Evolutionary conservation across 2,888 invertebrate genomes (phyloP).

Genomic region (Pelosia muscerda): DNA sequence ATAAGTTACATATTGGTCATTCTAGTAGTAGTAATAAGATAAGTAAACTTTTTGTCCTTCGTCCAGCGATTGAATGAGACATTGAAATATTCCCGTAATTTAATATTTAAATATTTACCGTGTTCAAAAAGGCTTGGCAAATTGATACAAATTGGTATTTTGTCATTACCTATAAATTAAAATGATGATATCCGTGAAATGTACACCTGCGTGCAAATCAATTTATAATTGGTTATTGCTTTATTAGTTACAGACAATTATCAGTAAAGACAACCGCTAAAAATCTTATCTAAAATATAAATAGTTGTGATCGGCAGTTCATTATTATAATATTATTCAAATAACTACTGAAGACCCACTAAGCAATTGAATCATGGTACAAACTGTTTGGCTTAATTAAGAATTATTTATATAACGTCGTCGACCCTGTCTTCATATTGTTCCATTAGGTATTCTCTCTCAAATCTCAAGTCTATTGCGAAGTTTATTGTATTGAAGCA

Average conservation of each 20-base stretch:
- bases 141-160: constrained; percentile 16
- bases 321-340: constrained; percentile 17
- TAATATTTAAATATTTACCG: constrained; percentile 5
- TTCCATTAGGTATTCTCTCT: constrained; percentile 31
- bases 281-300: constrained; percentile 10
- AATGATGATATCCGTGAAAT: constrained; percentile 20
- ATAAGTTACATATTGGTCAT: too few relatives aligned
- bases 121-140: constrained; percentile 15
- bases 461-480: too few relatives aligned
- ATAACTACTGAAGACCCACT: constrained; percentile 1
- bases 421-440: constrained; percentile 37
- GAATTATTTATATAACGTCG: constrained; percentile 34
- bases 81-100: background rate
- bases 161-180: constrained; percentile 11
- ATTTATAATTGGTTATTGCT: constrained; percentile 14
- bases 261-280: constrained; percentile 2
- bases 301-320: background rate
- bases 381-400: constrained; percentile 44
- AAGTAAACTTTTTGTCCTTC: background rate
- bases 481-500: too few relatives aligned
- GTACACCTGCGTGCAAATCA: constrained; percentile 20
- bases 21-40: background rate
- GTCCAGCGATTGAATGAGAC: background rate
- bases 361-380: constrained; percentile 26
- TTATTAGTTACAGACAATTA: constrained; percentile 23